phyloP scores from a whole-genome alignment of 2,888 invertebrate species.

The Volucella bombylans region DNA sequence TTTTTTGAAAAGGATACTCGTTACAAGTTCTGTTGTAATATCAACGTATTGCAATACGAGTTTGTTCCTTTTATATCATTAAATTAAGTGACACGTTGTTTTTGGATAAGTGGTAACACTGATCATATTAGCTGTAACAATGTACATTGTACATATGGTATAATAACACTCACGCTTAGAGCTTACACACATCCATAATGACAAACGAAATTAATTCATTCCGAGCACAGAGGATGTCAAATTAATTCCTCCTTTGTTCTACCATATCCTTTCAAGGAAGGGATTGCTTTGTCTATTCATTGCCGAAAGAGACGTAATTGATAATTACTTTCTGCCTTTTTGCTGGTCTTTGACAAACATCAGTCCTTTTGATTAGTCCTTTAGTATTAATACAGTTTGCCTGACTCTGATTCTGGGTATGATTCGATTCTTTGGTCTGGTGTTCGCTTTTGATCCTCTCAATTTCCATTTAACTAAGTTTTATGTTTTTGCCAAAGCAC shows the following conservation, averaged over 20 bases:
- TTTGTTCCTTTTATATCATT: no score
- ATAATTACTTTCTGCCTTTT: conserved; percentile 54
- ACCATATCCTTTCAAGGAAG: neutral
- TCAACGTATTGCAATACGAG: no score
- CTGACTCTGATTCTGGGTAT: conserved; percentile 7
- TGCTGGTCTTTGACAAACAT: conserved; percentile 49
- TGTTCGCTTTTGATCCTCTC: conserved; percentile 40
- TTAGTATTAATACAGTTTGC: conserved; percentile 12
- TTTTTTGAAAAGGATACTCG: no score
- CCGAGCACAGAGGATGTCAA: conserved; percentile 18
- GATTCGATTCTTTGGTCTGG: conserved; percentile 19
- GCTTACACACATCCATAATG: conserved; percentile 22
- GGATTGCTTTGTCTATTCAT: conserved; percentile 21
- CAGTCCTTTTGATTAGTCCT: conserved; percentile 45
- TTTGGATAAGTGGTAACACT: no score
- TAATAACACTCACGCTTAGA: conserved; percentile 23
- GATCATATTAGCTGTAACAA: conserved; percentile 14
- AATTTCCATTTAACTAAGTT: conserved; percentile 49
- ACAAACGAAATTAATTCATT: conserved; percentile 52
- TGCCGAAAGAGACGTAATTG: conserved; percentile 38
- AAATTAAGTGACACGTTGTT: no score
- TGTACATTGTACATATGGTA: no score
- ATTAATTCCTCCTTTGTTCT: conserved; percentile 12
- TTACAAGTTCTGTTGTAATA: no score
- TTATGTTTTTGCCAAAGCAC: conserved; percentile 39